Conservation (phyloP, 2,113 vertebrate genomes). For the Tapirus terrestris region DNA sequence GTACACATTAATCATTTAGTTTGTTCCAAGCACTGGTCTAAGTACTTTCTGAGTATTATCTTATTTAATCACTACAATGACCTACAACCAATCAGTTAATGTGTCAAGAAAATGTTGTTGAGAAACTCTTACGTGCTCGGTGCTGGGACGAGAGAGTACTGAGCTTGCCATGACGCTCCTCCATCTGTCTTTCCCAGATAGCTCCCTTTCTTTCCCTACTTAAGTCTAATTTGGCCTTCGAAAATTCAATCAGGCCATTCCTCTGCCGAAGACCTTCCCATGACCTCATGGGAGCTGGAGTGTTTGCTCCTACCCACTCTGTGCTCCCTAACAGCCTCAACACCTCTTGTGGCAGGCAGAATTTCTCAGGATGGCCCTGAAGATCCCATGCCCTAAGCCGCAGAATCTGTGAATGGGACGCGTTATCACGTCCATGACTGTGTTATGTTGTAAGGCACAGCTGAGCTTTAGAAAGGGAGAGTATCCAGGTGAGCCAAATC, state of each 20-base stretch:
- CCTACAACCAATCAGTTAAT: conserved; percentile 3
- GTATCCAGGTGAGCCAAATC: background rate
- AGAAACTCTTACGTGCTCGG: background rate
- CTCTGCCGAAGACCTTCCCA: background rate
- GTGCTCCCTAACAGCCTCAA: background rate
- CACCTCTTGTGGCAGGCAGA: background rate
- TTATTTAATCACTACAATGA: conserved; percentile 26
- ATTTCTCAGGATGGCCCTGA: background rate
- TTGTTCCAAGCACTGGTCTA: background rate
- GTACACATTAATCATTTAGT: background rate
- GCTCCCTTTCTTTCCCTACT: background rate
- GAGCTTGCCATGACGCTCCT: background rate
- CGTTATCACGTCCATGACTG: background rate
- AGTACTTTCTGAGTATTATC: background rate
- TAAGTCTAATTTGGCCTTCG: background rate
- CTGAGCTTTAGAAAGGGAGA: background rate
- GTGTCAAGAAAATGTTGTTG: background rate
- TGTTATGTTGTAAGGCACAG: background rate
- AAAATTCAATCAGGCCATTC: background rate
- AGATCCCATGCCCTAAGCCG: background rate
- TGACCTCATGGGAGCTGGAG: background rate
- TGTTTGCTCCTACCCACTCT: background rate
- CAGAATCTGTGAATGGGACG: background rate
- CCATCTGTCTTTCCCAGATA: background rate
- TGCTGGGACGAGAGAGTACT: background rate